These are phyloP conservation scores for Baryphthengus martii DNA, from an alignment of 2,113 vertebrate genomes.

Conservation along the genomic window DNA sequence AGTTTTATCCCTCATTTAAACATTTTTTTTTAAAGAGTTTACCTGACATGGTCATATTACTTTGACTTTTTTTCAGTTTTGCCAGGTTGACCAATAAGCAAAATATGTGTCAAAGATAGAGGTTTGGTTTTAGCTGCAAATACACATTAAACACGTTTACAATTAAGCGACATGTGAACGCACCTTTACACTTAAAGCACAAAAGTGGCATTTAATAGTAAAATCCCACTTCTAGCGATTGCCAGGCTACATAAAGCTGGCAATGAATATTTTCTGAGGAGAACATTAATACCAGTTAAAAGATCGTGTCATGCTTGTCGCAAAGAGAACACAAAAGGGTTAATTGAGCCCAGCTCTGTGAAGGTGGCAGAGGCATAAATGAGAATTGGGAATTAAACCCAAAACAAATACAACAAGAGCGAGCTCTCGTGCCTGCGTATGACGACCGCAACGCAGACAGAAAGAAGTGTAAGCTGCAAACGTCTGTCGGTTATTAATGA, in stretches of 20 bases:
- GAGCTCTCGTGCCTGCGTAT: not conserved
- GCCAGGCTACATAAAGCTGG: constrained; percentile 62
- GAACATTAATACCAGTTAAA: constrained; percentile 75
- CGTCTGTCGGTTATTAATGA: constrained; percentile 58
- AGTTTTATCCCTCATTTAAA: constrained; percentile 58
- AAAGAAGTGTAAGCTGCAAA: constrained; percentile 45
- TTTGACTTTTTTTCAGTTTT: constrained; percentile 9
- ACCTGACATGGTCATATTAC: constrained; percentile 28
- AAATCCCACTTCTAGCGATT: not conserved
- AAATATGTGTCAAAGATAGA: not conserved
- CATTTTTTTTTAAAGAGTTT: not conserved
- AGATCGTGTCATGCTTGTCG: constrained; percentile 70
- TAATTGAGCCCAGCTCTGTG: constrained; percentile 83
- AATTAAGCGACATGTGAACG: not conserved
- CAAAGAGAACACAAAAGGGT: constrained; percentile 75
- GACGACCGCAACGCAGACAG: constrained; percentile 16
- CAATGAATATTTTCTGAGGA: constrained; percentile 70
- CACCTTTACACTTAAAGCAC: not conserved
- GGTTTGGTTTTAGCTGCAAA: not conserved
- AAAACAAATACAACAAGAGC: constrained; percentile 52
- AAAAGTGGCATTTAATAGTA: no score
- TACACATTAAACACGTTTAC: not conserved
- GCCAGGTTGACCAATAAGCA: not conserved
- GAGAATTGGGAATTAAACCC: constrained; percentile 72
- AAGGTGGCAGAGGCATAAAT: constrained; percentile 76